Base-by-base conservation (phyloP, 2,888 invertebrate genomes). In the Cerastoderma edule region DNA sequence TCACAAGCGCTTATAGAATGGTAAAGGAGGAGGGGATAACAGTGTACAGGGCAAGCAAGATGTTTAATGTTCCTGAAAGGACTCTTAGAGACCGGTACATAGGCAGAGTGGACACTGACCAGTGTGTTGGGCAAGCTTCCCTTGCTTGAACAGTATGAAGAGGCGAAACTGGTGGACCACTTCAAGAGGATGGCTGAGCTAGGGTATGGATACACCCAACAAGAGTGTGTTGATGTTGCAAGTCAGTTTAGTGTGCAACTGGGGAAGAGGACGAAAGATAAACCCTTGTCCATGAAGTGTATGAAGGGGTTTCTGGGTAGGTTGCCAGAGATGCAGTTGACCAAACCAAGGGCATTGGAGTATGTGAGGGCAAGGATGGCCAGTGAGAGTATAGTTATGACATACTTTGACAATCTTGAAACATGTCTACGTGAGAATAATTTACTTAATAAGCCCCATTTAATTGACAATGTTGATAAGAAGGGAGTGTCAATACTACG, bases 191-290 rank as follows among this genome's bases (percentile, higher is more conserved):
- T 67, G 67, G 70, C 67, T 22, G 39, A 35, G 4, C 50, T 57
- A 8, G 70, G 74, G 0, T 78, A 78, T 50, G 78, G 74, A 2
- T 74, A 74, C 32, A 71, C 71, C 19, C 60, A 32, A 48, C 66
- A 71, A 32, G 78, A 78, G 24, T 63, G 54, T 67, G 67, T 69
- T 54, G 74, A 74, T 64, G 24, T 71, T 19, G 74, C 74, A 19
- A 32, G 50, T 30, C 28, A 56, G 2, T 78, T 50, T 64, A 74
- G 71, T 56, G 27, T 65, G 4, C 64, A 78, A 46, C 27, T 74
- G 10, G 74, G 65, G 0, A 64, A 67, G 30, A 22, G 67, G 19
- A 16, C 19, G 8, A 60, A 70, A 30, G 57, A 65, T n/a, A 46
- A 65, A 22, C 67, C 73, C 4, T 28, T 74, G 13, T 44, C 70